Conservation (phyloP, 2,888 invertebrate species). For the Cremastinae sp. region DNA sequence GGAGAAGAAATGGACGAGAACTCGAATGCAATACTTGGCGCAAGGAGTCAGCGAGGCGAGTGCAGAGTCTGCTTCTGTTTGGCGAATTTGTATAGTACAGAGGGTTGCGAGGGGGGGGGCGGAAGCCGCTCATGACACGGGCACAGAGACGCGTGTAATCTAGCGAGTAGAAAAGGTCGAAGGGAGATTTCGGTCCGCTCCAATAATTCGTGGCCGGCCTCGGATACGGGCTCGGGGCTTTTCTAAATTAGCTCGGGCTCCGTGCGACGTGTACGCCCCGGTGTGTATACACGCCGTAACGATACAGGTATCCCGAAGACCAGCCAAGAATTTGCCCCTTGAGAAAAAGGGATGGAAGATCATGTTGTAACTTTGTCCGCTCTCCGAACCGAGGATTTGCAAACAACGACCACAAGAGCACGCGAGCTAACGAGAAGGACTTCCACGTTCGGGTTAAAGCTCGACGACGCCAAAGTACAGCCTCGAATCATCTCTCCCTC, state of each 20-base stretch:
- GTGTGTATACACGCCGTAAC: conserved; percentile 12
- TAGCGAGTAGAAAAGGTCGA: conserved; percentile 23
- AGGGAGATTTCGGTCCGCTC: conserved; percentile 60
- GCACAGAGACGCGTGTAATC: too few species aligned
- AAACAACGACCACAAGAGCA: conserved; percentile 62
- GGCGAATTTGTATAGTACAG: too few species aligned
- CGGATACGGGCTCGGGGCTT: conserved; percentile 63
- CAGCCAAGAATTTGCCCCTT: conserved; percentile 19
- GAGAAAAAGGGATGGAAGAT: conserved; percentile 34
- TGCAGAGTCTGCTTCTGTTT: too few species aligned
- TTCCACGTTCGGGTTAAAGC: conserved; percentile 46
- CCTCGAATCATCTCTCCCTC: conserved; percentile 51
- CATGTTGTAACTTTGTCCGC: conserved; percentile 60
- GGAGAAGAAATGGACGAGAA: too few species aligned
- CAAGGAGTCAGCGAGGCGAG: too few species aligned
- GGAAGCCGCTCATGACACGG: too few species aligned
- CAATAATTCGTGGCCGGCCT: conserved; percentile 68
- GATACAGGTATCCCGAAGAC: neutral
- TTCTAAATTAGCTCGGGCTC: conserved; percentile 71
- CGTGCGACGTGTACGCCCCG: conserved; percentile 41
- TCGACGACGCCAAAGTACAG: conserved; percentile 13
- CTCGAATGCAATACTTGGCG: too few species aligned
- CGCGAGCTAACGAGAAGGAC: conserved; percentile 54
- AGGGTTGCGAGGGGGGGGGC: too few species aligned
- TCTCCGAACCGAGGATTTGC: conserved; percentile 59